Percentiles rank a stretch among this genome's conserved stretches.
Evolutionary conservation across 2,797 vertebrate species (phyloP).

Genomic region (Selene dorsalis): DNA sequence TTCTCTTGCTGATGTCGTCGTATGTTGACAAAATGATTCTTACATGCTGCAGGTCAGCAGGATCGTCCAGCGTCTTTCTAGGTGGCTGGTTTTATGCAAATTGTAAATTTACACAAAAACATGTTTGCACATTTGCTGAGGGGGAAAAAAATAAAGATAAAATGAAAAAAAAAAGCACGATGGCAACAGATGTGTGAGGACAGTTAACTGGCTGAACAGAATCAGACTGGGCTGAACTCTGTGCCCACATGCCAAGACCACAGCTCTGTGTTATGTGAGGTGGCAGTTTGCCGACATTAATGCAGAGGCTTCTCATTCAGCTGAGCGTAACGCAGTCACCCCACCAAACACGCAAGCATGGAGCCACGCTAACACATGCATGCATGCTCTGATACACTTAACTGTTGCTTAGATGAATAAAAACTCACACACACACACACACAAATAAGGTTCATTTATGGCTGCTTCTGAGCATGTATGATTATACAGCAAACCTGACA

Average conservation of each 20-base stretch:
- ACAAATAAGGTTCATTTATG: not conserved
- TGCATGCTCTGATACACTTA: not conserved
- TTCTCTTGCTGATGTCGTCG: too few species aligned
- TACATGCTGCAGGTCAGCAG: too few species aligned
- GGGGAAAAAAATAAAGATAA: not conserved
- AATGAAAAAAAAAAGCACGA: not conserved
- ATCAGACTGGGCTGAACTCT: not conserved
- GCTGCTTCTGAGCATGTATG: not conserved
- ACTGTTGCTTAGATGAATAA: not conserved
- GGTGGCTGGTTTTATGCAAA: not conserved
- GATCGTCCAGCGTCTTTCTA: not conserved
- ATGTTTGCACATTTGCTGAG: not conserved
- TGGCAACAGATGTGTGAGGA: not conserved
- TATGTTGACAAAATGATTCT: too few species aligned
- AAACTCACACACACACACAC: not conserved
- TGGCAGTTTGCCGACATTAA: conserved; percentile 8
- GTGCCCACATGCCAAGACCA: not conserved
- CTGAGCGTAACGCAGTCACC: not conserved
- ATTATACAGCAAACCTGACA: not conserved
- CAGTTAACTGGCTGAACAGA: not conserved
- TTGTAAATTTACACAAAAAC: not conserved
- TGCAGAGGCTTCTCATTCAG: not conserved
- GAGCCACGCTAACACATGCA: conserved; percentile 2
- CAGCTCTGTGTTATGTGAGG: not conserved
- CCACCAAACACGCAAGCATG: not conserved